phyloP scores from a whole-genome alignment of 1,140 invertebrate genomes.

The Neodiprion pinetum region DNA sequence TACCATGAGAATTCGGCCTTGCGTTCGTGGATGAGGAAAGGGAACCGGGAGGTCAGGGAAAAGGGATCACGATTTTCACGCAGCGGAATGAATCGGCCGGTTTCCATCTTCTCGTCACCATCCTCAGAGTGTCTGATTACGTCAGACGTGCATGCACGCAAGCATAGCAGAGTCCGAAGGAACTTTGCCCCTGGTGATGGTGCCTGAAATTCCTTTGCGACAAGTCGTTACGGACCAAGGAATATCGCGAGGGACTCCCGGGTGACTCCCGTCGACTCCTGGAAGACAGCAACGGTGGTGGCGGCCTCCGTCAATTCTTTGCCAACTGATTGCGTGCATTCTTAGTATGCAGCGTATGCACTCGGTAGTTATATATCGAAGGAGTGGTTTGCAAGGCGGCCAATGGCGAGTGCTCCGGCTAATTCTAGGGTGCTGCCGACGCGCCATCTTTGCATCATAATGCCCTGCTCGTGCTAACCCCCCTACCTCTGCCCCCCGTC shows the following conservation, averaged over 20 bases:
- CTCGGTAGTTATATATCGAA: constrained; percentile 59
- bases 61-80: constrained; percentile 18
- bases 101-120: not conserved
- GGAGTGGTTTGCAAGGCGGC: constrained; percentile 61
- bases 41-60: no score
- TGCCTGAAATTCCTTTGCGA: not conserved
- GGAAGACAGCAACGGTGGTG: constrained; percentile 32
- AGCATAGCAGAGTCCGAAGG: no score
- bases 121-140: constrained; percentile 34
- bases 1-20: not conserved
- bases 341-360: constrained; percentile 62
- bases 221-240: not conserved
- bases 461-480: constrained; percentile 49
- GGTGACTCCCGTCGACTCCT: constrained; percentile 18
- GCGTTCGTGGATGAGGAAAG: no score
- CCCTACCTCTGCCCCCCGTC: constrained; percentile 27
- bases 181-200: no score
- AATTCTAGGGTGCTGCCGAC: constrained; percentile 62
- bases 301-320: constrained; percentile 49
- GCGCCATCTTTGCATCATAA: constrained; percentile 65
- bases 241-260: not conserved
- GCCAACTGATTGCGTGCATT: constrained; percentile 53
- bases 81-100: constrained; percentile 14
- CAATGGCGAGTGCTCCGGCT: constrained; percentile 63
- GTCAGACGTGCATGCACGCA: not conserved